Conservation (phyloP, 1,140 invertebrate genomes). For the Ostrea edulis region DNA sequence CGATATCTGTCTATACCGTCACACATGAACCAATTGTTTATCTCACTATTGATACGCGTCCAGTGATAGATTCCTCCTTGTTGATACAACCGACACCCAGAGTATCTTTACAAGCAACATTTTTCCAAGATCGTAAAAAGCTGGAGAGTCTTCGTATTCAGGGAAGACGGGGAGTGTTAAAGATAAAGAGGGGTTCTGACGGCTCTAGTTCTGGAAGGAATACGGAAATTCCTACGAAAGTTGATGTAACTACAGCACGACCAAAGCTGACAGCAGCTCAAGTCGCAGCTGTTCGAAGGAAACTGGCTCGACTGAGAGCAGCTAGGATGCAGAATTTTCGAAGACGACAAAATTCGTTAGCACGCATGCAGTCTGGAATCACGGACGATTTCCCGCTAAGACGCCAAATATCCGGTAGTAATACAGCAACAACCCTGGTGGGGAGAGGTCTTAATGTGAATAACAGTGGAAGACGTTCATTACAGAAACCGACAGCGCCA, state of each 20-base stretch:
- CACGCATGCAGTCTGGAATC: neutral
- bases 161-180: neutral
- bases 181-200: neutral
- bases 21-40: slow-evolving; percentile 8
- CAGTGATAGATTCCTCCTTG: neutral
- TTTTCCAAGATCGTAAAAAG: neutral
- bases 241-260: neutral
- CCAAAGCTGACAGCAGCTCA: neutral
- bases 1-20: neutral
- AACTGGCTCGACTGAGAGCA: neutral
- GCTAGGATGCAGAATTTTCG: neutral
- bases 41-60: neutral
- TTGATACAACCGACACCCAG: neutral
- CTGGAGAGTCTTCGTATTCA: neutral
- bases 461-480: neutral
- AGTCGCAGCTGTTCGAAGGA: neutral
- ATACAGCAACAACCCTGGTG: neutral
- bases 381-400: neutral
- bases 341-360: neutral
- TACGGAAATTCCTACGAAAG: neutral
- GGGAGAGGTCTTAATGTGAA: neutral
- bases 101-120: neutral
- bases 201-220: neutral
- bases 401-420: slow-evolving; percentile 5
- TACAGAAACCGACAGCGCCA: neutral